Conservation (phyloP, 2,888 invertebrate genomes). For the Zeuzera pyrina region DNA sequence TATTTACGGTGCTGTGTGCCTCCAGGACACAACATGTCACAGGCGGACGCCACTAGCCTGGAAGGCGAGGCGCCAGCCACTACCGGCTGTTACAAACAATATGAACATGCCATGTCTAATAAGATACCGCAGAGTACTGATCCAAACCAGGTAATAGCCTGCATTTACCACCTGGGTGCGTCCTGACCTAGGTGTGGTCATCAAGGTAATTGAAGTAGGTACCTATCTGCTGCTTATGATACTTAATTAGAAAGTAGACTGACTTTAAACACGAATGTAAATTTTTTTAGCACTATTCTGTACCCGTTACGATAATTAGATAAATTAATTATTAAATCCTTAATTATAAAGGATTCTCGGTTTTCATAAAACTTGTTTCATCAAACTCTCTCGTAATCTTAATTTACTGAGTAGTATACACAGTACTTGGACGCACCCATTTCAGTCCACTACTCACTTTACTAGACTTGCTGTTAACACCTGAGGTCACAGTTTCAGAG, state of each 20-base stretch:
- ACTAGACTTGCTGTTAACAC: constrained; percentile 40
- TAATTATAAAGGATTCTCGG: no score
- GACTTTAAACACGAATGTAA: no score
- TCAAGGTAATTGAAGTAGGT: no score
- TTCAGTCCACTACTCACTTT: constrained; percentile 13
- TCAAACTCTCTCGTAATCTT: no score
- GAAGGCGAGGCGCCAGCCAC: constrained; percentile 84
- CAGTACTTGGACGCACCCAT: constrained; percentile 12
- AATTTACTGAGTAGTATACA: constrained; percentile 4
- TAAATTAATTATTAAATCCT: no score
- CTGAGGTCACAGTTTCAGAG: constrained; percentile 61
- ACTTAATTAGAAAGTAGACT: no score
- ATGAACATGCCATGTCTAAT: constrained; percentile 76
- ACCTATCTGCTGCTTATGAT: no score
- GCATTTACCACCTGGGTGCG: constrained; percentile 28
- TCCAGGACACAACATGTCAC: constrained; percentile 93
- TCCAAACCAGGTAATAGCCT: constrained; percentile 47
- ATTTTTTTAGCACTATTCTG: no score
- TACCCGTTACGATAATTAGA: no score
- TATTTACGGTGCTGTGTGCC: constrained; percentile 68
- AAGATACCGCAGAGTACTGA: constrained; percentile 51
- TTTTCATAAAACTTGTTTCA: no score
- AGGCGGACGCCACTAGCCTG: constrained; percentile 89
- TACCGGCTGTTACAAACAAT: constrained; percentile 84
- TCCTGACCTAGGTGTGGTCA: no score